Percentiles rank a stretch among this genome's conserved stretches.
phyloP scores from a whole-genome alignment of 2,888 invertebrate species.

The Monoplex corrugatus region DNA sequence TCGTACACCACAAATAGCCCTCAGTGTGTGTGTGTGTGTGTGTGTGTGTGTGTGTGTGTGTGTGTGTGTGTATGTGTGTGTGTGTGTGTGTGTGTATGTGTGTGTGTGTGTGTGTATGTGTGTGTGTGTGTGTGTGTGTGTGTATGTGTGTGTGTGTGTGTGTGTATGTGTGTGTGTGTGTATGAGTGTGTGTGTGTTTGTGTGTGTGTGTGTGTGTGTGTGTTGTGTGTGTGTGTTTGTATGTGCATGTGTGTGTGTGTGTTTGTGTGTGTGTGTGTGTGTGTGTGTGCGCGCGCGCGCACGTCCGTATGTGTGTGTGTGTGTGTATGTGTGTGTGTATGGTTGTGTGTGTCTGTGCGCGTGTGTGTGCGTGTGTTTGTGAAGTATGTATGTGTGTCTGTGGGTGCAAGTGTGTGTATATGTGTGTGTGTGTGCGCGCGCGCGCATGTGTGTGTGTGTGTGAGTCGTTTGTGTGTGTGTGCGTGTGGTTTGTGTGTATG shows the following conservation, averaged over 20 bases:
- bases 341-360: no score
- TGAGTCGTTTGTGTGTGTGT: no score
- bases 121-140: no score
- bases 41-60: background rate
- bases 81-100: background rate
- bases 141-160: no score
- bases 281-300: background rate
- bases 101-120: no score
- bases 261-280: conserved; percentile 5
- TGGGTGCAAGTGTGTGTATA: no score
- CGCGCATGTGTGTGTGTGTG: no score
- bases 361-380: no score
- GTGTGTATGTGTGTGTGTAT: conserved; percentile 8
- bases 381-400: no score
- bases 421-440: no score
- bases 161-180: conserved; percentile 5
- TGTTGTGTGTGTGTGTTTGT: background rate
- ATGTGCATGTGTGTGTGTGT: background rate
- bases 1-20: no score
- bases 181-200: background rate
- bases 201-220: background rate
- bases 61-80: background rate
- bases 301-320: conserved; percentile 4
- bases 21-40: background rate
- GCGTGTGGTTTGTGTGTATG: background rate